phyloP scores from a whole-genome alignment of 1,140 invertebrate genomes.

The Drosophila mojavensis region DNA sequence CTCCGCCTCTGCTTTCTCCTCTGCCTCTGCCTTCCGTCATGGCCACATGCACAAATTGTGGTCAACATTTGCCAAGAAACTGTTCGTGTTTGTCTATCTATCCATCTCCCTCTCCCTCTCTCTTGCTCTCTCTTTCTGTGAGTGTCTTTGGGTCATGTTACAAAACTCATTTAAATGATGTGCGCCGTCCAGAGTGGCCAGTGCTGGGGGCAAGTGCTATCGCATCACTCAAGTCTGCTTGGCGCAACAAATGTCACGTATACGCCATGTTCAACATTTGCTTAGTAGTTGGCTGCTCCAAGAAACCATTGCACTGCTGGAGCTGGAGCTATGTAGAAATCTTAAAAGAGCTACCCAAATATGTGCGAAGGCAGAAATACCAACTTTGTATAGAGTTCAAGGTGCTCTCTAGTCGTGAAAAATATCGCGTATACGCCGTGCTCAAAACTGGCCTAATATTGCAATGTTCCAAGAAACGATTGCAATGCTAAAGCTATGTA shows the following conservation, averaged over 20 bases:
- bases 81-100: too few species aligned
- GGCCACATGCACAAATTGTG: conserved; percentile 78
- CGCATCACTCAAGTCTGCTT: conserved; percentile 37
- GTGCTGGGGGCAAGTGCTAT: conserved; percentile 1
- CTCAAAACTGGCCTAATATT: conserved; percentile 13
- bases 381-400: too few species aligned
- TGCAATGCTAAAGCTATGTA: neutral
- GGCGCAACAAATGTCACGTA: conserved; percentile 33
- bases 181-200: conserved; percentile 26
- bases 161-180: conserved; percentile 55
- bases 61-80: conserved; percentile 56
- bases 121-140: neutral
- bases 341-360: too few species aligned
- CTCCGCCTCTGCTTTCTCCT: too few species aligned
- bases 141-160: conserved; percentile 17
- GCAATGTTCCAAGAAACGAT: neutral
- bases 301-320: conserved; percentile 13
- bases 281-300: conserved; percentile 9
- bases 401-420: neutral
- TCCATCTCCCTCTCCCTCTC: too few species aligned
- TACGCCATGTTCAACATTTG: conserved; percentile 40
- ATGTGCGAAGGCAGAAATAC: too few species aligned
- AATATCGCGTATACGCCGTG: conserved; percentile 45
- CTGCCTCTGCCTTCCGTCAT: conserved; percentile 28
- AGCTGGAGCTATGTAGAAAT: too few species aligned